Conservation (phyloP, 2,113 vertebrate genomes). For the Gulo gulo region DNA sequence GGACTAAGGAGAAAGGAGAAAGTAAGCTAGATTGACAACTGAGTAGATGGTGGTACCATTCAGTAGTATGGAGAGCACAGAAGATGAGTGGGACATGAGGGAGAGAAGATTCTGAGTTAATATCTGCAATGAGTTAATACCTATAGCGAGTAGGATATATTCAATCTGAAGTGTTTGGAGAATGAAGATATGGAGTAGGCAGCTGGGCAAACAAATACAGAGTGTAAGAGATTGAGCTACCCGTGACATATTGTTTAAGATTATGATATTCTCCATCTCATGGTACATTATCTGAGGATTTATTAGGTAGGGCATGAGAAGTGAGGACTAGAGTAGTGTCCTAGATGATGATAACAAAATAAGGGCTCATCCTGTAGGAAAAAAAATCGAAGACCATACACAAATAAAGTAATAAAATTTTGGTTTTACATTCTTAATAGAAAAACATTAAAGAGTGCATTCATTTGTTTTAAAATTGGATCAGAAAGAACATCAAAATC, state of each 20-base stretch:
- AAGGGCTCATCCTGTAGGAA: neutral
- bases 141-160: neutral
- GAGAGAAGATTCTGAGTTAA: neutral
- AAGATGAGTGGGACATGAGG: neutral
- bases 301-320: neutral
- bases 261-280: neutral
- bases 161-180: neutral
- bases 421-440: neutral
- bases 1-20: neutral
- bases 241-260: neutral
- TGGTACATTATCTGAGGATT: neutral
- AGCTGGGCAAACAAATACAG: neutral
- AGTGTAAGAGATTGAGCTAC: neutral
- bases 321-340: neutral
- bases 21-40: neutral
- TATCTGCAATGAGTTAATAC: too few relatives aligned
- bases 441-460: neutral
- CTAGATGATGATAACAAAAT: neutral
- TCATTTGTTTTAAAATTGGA: neutral
- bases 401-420: neutral
- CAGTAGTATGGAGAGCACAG: neutral
- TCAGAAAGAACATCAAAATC: neutral
- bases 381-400: neutral
- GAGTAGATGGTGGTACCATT: neutral
- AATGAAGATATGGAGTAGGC: neutral